A percentile compares a stretch with the other conserved stretches of the same genome.
These are phyloP conservation scores for Temnopleurus reevesii DNA, from an alignment of 53 echinoderm and acorn worm species.

Conservation along the genomic window DNA sequence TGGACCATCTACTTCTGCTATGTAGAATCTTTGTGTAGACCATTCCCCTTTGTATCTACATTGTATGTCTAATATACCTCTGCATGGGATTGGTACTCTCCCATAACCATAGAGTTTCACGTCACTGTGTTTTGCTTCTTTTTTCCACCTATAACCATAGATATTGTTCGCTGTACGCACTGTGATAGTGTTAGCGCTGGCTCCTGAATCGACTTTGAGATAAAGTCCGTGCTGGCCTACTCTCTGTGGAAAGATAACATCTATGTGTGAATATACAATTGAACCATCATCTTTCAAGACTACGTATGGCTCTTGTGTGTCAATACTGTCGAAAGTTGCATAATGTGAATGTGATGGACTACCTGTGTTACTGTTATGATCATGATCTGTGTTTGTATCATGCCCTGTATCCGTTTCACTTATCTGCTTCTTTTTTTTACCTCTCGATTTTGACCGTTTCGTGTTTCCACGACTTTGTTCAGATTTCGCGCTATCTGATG, in stretches of 20 bases:
- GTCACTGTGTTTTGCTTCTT: not conserved
- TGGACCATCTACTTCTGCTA: conserved; percentile 47
- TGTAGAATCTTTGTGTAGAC: conserved; percentile 35
- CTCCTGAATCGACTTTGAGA: conserved; percentile 72
- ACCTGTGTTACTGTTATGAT: not conserved
- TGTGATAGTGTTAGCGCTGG: conserved; percentile 66
- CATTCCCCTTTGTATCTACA: conserved; percentile 43
- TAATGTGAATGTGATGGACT: not conserved
- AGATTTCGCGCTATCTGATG: not conserved
- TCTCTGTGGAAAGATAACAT: conserved; percentile 62
- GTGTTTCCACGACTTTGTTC: not conserved
- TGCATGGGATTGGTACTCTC: not conserved
- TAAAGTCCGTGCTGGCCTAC: conserved; percentile 50
- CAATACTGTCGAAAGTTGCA: not conserved
- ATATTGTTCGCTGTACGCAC: conserved; percentile 59
- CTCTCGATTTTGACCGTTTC: not conserved
- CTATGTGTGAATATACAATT: conserved; percentile 57
- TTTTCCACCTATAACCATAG: not conserved
- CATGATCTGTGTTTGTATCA: not conserved
- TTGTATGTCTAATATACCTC: conserved; percentile 21
- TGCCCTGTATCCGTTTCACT: not conserved
- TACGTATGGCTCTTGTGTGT: not conserved
- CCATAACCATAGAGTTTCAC: conserved; percentile 1
- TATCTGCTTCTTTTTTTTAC: not conserved
- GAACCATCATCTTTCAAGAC: not conserved